These are phyloP conservation scores for Alouatta palliata DNA, from an alignment of 2,113 vertebrate species.

Conservation along the genomic window DNA sequence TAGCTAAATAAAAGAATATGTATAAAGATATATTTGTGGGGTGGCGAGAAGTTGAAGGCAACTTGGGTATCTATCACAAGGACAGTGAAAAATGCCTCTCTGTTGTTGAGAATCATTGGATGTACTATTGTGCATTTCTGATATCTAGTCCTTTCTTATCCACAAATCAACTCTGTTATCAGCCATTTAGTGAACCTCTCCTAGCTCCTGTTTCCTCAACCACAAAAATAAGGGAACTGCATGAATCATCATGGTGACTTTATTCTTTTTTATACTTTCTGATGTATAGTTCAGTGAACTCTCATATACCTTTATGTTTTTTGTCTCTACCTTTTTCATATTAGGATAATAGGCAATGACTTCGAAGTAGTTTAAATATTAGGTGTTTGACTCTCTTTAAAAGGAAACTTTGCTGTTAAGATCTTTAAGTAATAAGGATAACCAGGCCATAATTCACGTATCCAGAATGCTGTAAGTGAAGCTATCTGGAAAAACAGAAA, in stretches of 20 bases:
- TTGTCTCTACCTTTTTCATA: background rate
- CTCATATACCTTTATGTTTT: constrained; percentile 25
- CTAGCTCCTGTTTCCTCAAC: constrained; percentile 1
- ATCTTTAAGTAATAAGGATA: constrained; percentile 29
- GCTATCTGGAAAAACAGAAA: background rate
- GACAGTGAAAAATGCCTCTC: background rate
- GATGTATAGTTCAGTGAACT: constrained; percentile 29
- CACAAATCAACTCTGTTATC: background rate
- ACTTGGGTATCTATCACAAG: background rate
- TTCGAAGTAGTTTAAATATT: constrained; percentile 9
- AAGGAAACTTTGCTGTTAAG: constrained; percentile 12
- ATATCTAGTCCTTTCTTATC: background rate
- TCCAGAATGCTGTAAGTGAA: background rate
- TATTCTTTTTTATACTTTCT: background rate
- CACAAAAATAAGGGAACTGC: constrained; percentile 25
- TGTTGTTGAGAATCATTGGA: background rate
- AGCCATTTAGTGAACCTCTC: background rate
- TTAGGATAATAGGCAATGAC: background rate
- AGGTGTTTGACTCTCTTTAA: background rate
- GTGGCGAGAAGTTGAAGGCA: background rate
- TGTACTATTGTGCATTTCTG: background rate
- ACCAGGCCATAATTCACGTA: constrained; percentile 3
- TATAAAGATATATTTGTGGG: background rate
- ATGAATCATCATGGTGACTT: background rate
- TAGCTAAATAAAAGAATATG: background rate